Evolutionary conservation across 2,888 invertebrate genomes (phyloP).

Genomic region (Mythimna albipuncta): DNA sequence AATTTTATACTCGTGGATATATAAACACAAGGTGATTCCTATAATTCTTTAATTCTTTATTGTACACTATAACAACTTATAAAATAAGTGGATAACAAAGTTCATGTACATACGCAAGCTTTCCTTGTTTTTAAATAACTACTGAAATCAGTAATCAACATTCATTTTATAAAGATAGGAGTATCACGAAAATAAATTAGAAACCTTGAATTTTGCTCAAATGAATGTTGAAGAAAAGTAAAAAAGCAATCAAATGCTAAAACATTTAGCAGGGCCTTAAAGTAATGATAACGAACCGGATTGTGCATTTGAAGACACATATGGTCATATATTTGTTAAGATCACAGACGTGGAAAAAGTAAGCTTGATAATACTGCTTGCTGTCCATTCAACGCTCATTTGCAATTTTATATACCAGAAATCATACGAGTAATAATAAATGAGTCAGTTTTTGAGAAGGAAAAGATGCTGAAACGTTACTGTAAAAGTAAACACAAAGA

Average conservation of each 20-base stretch:
- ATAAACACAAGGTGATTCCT: background rate
- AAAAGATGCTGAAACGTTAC: slow-evolving; percentile 15
- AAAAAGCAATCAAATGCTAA: slow-evolving; percentile 45
- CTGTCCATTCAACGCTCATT: slow-evolving; percentile 16
- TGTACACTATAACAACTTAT: no score
- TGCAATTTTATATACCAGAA: slow-evolving; percentile 1
- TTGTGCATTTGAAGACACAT: slow-evolving; percentile 46
- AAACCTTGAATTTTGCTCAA: background rate
- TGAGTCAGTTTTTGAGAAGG: background rate
- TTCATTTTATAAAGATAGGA: background rate
- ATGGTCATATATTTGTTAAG: slow-evolving; percentile 47
- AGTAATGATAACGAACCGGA: slow-evolving; percentile 54
- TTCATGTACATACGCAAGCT: no score
- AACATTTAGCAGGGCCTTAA: slow-evolving; percentile 57
- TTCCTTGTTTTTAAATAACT: no score
- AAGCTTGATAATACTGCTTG: slow-evolving; percentile 1
- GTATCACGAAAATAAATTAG: background rate
- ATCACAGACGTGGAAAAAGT: slow-evolving; percentile 46
- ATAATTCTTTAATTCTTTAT: no score
- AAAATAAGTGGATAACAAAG: no score
- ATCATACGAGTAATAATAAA: background rate
- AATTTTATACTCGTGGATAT: no score
- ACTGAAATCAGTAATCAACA: background rate
- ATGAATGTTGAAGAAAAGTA: slow-evolving; percentile 18
- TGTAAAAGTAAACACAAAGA: slow-evolving; percentile 16